Evolutionary conservation across 2,888 invertebrate species (phyloP), one percentile per base, ranked within the genome.

Genomic region (Sarcophaga rosellei): DNA sequence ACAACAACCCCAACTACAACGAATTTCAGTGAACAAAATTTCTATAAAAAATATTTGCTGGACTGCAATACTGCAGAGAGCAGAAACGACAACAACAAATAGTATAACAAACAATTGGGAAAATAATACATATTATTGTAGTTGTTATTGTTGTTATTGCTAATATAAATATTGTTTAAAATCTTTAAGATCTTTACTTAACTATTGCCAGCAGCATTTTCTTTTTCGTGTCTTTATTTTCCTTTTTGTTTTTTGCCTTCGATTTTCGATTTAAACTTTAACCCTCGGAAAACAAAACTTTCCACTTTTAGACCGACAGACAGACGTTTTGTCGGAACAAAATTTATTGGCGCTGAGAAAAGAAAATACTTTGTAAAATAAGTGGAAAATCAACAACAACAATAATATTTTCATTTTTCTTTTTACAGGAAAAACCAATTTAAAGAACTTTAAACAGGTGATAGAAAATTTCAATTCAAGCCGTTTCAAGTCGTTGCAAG

Each of bases 211-310:
- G 35, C 35, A 35, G 10, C 8, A 35, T 35, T 53, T 53, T 53
- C 15, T 81, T 44, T 25, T 15, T 44, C 23, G 21, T 65, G 63
- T 21, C 25, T 15, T 53, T 21, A 68, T 66, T 45, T 35, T 74
- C 11, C 47, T 57, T 63, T 1, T 5, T 62, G 35, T 70, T 35
- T 57, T 62, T 17, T 78, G 25, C 21, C 62, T 68, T 23, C 3
- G 59, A 23, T 78, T 84, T 74, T 77, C 79, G 77, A 84, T 81
- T 83, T 86, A 70, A 86, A 83, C 86, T 84, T 82, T 82, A 76
- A 86, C 79, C 79, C 78, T 75, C 35, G 35, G 8, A 35, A 84
- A 84, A 62, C 35, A 72, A 80, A 73, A 76, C 68, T 73, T 83
- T 83, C 74, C 69, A 77, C 69, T 80, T 74, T 86, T 74, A 80